These are phyloP conservation scores for Andrena bucephala DNA, from an alignment of 2,888 invertebrate species.

Conservation along the genomic window DNA sequence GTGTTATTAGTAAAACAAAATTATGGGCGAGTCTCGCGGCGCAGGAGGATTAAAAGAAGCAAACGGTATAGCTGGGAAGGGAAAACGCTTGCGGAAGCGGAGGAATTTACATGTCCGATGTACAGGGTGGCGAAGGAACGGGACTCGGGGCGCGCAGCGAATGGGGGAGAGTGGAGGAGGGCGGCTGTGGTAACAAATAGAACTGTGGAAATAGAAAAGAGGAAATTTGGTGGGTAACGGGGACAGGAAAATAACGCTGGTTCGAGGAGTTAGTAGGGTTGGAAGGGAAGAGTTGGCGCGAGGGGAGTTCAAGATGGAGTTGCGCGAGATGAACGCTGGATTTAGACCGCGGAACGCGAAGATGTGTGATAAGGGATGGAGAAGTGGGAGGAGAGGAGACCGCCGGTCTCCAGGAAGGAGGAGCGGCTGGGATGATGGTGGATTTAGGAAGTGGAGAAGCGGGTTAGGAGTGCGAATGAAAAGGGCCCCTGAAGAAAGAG, in stretches of 20 bases:
- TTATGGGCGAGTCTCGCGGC: too few species aligned
- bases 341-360: too few species aligned
- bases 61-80: too few species aligned
- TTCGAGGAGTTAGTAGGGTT: neutral
- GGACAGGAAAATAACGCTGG: neutral
- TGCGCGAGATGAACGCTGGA: too few species aligned
- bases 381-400: neutral
- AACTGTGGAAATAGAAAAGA: neutral
- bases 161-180: neutral
- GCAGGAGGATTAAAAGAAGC: too few species aligned
- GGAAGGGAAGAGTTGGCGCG: neutral
- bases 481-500: neutral
- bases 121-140: neutral
- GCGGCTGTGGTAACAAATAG: neutral
- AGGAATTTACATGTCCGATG: neutral
- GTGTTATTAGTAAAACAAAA: too few species aligned
- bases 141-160: too few species aligned
- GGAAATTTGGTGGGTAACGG: neutral
- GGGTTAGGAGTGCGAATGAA: neutral
- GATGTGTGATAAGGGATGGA: neutral
- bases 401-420: neutral
- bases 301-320: too few species aligned
- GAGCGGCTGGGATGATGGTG: neutral
- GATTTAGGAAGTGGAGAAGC: neutral
- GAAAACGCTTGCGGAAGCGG: neutral